These are phyloP conservation scores for Rousettus madagascariensis DNA, from an alignment of 2,797 vertebrate species.

Conservation along the genomic window DNA sequence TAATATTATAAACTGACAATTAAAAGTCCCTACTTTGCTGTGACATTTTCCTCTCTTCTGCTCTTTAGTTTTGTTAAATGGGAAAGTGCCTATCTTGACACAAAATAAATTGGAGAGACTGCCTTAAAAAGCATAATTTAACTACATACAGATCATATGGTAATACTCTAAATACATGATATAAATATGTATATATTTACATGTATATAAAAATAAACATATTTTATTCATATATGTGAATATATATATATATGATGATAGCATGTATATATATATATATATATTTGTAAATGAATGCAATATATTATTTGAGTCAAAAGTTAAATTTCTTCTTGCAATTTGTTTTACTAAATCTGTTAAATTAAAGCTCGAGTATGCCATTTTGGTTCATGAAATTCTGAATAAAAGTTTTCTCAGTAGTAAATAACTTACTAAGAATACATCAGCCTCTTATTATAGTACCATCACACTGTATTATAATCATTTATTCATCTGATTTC, in stretches of 20 bases:
- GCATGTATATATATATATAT: not conserved
- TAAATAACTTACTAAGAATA: not conserved
- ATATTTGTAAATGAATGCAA: not conserved
- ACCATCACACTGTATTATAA: not conserved
- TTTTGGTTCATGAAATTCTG: not conserved
- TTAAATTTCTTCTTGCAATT: not conserved
- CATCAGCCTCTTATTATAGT: not conserved
- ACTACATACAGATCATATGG: not conserved
- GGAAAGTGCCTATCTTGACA: not conserved
- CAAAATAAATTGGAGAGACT: not conserved
- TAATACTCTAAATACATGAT: not conserved
- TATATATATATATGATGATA: not conserved
- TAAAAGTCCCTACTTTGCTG: not conserved
- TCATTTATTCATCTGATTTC: not conserved
- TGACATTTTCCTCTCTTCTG: not conserved
- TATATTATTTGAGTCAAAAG: not conserved
- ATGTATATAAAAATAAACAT: not conserved
- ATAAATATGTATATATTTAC: not conserved
- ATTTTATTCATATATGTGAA: not conserved
- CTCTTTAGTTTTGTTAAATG: not conserved
- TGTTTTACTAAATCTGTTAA: not conserved
- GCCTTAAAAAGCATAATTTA: not conserved
- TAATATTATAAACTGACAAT: not conserved
- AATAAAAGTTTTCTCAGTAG: not conserved
- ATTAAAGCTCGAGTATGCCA: not conserved